phyloP scores from a whole-genome alignment of 1,140 invertebrate species.

The Carposina sasakii region DNA sequence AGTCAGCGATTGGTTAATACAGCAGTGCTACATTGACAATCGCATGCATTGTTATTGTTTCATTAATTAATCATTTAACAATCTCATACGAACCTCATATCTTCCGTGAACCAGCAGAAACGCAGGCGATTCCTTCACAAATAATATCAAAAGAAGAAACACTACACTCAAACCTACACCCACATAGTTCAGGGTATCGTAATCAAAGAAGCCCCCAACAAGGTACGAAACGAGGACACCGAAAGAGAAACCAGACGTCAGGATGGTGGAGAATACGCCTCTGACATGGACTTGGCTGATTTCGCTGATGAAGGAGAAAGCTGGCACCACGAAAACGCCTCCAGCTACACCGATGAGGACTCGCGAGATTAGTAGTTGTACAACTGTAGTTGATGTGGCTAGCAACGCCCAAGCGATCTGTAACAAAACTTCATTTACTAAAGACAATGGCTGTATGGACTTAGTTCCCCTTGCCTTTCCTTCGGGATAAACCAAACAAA shows the following conservation, averaged over 20 bases:
- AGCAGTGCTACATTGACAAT: too few relatives aligned
- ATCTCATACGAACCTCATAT: slow-evolving; percentile 19
- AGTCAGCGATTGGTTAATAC: too few relatives aligned
- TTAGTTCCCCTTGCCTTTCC: too few relatives aligned
- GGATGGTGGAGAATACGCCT: slow-evolving; percentile 2
- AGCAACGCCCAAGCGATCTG: slow-evolving; percentile 23
- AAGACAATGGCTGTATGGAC: too few relatives aligned
- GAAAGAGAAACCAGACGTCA: slow-evolving; percentile 11
- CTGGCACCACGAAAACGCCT: slow-evolving; percentile 11
- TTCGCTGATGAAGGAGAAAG: slow-evolving; percentile 10
- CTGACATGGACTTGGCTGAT: slow-evolving; percentile 9
- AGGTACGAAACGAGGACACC: slow-evolving; percentile 15
- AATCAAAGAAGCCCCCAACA: slow-evolving; percentile 20
- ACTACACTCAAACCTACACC: slow-evolving; percentile 9
- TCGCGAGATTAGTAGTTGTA: slow-evolving; percentile 13
- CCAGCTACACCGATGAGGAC: slow-evolving; percentile 13
- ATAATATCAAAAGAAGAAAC: slow-evolving; percentile 2
- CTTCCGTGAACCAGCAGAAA: slow-evolving; percentile 15
- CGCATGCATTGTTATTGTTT: too few relatives aligned
- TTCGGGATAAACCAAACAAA: too few relatives aligned
- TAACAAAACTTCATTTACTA: slow-evolving; percentile 8
- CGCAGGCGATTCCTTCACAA: slow-evolving; percentile 19
- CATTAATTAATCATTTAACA: too few relatives aligned
- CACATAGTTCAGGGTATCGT: slow-evolving; percentile 19
- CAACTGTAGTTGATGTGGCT: slow-evolving; percentile 10